phyloP scores from a whole-genome alignment of 2,113 vertebrate species.

The Ceyx margarethae region DNA sequence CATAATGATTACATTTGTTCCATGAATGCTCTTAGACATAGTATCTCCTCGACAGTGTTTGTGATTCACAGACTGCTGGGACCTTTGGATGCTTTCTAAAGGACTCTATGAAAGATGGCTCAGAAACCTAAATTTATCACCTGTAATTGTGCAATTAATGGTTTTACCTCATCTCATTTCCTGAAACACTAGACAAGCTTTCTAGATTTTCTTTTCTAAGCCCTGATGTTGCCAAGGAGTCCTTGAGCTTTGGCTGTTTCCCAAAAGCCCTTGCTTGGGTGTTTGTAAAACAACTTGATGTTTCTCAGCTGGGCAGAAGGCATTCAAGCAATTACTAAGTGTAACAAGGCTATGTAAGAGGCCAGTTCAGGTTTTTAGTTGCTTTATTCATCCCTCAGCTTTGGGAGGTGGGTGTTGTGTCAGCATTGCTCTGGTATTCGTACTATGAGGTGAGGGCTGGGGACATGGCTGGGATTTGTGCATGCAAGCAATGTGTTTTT shows the following conservation, averaged over 20 bases:
- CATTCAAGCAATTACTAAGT: not conserved
- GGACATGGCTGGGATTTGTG: not conserved
- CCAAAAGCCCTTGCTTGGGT: not conserved
- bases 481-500: not conserved
- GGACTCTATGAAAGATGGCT: not conserved
- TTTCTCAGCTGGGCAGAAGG: slow-evolving; percentile 3
- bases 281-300: not conserved
- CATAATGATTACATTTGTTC: not conserved
- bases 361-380: not conserved
- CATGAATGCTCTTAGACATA: not conserved
- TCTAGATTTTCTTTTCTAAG: not conserved
- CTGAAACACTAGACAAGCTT: not conserved
- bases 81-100: not conserved
- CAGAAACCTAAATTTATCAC: not conserved
- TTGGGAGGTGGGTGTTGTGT: accelerated
- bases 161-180: not conserved
- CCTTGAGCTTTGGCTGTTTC: not conserved
- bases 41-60: not conserved
- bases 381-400: not conserved
- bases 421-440: accelerated
- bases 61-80: not conserved
- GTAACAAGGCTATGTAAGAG: not conserved
- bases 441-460: not conserved
- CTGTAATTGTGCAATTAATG: not conserved
- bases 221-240: not conserved